A percentile compares a stretch with the other conserved stretches of the same genome.
phyloP scores from a whole-genome alignment of 2,113 vertebrate genomes.

The Ibidorhyncha struthersii region DNA sequence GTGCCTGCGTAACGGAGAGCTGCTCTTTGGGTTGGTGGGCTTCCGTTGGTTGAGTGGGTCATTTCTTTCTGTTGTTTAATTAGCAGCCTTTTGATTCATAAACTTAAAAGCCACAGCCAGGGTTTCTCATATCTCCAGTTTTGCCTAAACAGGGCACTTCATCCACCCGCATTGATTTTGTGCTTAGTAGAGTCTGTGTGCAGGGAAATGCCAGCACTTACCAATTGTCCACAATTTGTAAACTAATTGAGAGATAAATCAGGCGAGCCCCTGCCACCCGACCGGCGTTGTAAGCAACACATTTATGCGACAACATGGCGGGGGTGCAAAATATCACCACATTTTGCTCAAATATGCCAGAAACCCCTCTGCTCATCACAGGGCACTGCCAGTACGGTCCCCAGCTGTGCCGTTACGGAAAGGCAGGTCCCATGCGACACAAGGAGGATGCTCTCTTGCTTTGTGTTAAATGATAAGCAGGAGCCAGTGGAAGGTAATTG shows the following conservation, averaged over 20 bases:
- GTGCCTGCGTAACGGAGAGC: not conserved
- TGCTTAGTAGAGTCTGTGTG: conserved; percentile 34
- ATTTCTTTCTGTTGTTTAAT: not conserved
- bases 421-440: not conserved
- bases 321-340: not conserved
- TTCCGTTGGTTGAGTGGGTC: not conserved
- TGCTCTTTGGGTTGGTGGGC: not conserved
- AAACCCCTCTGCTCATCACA: not conserved
- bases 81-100: not conserved
- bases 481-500: not conserved
- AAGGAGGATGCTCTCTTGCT: not conserved
- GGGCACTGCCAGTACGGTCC: not conserved
- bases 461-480: not conserved
- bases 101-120: not conserved
- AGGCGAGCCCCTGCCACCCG: conserved; percentile 4
- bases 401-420: accelerated
- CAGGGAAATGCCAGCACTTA: conserved; percentile 42
- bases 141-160: conserved; percentile 22
- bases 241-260: conserved; percentile 68
- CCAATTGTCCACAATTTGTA: conserved; percentile 57
- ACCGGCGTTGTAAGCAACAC: not conserved
- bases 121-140: not conserved
- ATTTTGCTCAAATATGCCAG: not conserved
- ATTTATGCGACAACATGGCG: not conserved
- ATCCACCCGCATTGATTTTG: conserved; percentile 60